These are phyloP conservation scores for Atherinomorus stipes DNA, from an alignment of 2,113 vertebrate species.

Conservation along the genomic window DNA sequence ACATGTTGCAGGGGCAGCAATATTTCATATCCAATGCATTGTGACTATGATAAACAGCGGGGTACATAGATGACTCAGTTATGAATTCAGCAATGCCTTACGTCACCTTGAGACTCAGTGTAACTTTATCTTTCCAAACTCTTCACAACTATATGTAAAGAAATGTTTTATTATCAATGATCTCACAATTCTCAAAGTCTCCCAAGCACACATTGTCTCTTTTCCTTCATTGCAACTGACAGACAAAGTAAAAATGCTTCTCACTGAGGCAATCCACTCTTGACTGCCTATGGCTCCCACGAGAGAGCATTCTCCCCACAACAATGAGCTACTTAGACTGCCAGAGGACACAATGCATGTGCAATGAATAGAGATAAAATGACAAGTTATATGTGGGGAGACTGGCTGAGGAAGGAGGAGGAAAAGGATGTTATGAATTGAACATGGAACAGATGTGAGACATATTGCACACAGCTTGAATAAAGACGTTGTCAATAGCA, in stretches of 20 bases:
- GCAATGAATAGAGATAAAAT: slow-evolving; percentile 69
- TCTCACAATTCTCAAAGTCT: slow-evolving; percentile 56
- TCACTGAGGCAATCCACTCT: slow-evolving; percentile 68
- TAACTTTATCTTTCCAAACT: slow-evolving; percentile 37
- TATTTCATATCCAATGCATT: slow-evolving; percentile 47
- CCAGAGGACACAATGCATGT: slow-evolving; percentile 69
- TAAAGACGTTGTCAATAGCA: slow-evolving; percentile 23
- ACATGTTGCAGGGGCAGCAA: slow-evolving; percentile 21
- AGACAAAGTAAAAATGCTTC: slow-evolving; percentile 70
- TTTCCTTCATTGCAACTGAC: slow-evolving; percentile 66
- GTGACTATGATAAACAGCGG: slow-evolving; percentile 54
- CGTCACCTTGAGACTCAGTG: slow-evolving; percentile 43
- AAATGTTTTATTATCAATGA: slow-evolving; percentile 18
- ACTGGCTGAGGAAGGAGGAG: slow-evolving; percentile 36
- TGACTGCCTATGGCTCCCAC: slow-evolving; percentile 66
- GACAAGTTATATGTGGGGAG: slow-evolving; percentile 50
- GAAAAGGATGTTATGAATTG: slow-evolving; percentile 50
- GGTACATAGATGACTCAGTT: slow-evolving; percentile 20
- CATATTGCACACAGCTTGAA: slow-evolving; percentile 32
- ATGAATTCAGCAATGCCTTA: slow-evolving; percentile 34
- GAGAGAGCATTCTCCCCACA: slow-evolving; percentile 61
- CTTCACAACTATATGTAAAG: slow-evolving; percentile 39
- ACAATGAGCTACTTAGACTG: slow-evolving; percentile 78
- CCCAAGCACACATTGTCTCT: slow-evolving; percentile 57
- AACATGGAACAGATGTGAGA: slow-evolving; percentile 55